Conservation (phyloP, 2,888 invertebrate species). For the Rhogogaster chlorosoma region DNA sequence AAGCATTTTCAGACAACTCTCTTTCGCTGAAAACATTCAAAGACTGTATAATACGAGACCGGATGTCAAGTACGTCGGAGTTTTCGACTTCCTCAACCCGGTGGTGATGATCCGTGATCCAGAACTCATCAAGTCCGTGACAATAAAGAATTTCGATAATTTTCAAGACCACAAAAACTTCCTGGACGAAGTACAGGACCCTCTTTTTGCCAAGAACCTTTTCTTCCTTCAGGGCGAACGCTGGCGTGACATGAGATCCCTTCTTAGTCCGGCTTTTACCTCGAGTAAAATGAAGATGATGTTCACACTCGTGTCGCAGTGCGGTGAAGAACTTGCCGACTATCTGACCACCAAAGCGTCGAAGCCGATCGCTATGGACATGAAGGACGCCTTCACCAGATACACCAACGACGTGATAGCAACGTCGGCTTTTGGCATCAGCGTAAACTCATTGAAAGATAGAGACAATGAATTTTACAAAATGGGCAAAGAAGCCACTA, state of each 20-base stretch:
- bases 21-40: constrained; percentile 55
- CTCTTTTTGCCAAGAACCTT: constrained; percentile 63
- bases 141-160: constrained; percentile 64
- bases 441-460: constrained; percentile 80
- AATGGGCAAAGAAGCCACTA: constrained; percentile 67
- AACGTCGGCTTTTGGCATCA: constrained; percentile 80
- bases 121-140: constrained; percentile 63
- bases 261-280: constrained; percentile 81
- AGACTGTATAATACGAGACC: constrained; percentile 58
- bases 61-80: constrained; percentile 65
- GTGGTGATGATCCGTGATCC: constrained; percentile 63
- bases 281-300: constrained; percentile 81
- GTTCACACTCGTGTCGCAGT: constrained; percentile 78
- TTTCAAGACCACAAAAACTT: constrained; percentile 61
- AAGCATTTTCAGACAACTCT: constrained; percentile 49
- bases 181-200: constrained; percentile 60
- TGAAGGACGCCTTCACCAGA: constrained; percentile 76
- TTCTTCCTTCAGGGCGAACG: constrained; percentile 74
- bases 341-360: constrained; percentile 60
- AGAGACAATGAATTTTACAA: constrained; percentile 80
- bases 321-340: constrained; percentile 67
- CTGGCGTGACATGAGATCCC: constrained; percentile 79
- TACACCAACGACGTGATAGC: constrained; percentile 83
- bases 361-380: constrained; percentile 61
- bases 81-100: constrained; percentile 62